These are phyloP conservation scores for Zaprionus ornatus DNA, from an alignment of 1,140 invertebrate species.

Conservation along the genomic window DNA sequence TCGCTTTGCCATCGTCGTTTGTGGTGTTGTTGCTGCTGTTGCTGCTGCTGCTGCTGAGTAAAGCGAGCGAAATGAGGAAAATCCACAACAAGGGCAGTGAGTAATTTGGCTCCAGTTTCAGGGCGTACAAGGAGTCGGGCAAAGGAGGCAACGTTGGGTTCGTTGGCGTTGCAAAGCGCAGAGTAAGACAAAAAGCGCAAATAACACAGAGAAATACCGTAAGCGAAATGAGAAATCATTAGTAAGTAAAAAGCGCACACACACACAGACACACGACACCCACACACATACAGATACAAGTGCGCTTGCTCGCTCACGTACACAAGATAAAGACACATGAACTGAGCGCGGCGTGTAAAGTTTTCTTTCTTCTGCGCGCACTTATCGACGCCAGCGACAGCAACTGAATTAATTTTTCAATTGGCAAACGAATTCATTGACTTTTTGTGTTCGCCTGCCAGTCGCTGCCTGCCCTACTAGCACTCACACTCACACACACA, in stretches of 20 bases:
- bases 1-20: neutral
- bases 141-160: neutral
- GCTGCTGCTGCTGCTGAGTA: slow-evolving; percentile 17
- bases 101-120: slow-evolving; percentile 69
- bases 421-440: slow-evolving; percentile 83
- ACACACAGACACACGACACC: slow-evolving; percentile 39
- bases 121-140: slow-evolving; percentile 8
- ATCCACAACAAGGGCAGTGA: slow-evolving; percentile 78
- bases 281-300: slow-evolving; percentile 12
- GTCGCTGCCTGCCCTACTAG: slow-evolving; percentile 27
- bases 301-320: neutral
- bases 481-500: neutral
- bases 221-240: slow-evolving; percentile 82
- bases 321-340: slow-evolving; percentile 72
- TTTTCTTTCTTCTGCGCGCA: slow-evolving; percentile 59
- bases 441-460: slow-evolving; percentile 71
- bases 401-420: slow-evolving; percentile 83
- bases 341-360: slow-evolving; percentile 68
- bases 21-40: neutral
- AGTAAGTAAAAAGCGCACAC: slow-evolving; percentile 75
- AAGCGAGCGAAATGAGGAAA: slow-evolving; percentile 59
- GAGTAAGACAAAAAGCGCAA: slow-evolving; percentile 78
- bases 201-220: slow-evolving; percentile 72
- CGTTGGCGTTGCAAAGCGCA: slow-evolving; percentile 56
- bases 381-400: slow-evolving; percentile 76